Evolutionary conservation across 1,140 invertebrate species (phyloP), one percentile per base, ranked within the genome.

Genomic region (Helicoverpa armigera): DNA sequence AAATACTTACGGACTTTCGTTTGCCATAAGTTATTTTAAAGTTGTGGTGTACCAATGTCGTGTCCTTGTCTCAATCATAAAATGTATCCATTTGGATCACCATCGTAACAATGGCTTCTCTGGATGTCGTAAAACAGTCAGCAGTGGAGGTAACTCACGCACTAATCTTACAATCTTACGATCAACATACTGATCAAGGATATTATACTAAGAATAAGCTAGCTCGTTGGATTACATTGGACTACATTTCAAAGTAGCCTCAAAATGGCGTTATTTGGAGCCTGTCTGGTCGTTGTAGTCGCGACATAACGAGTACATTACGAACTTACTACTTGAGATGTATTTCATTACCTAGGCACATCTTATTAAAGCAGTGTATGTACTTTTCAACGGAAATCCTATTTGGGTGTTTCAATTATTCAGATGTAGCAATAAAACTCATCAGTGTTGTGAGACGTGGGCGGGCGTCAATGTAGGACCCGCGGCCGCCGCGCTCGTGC

Each of bases 341-440:
- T 35, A 5, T 35, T 35, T 5, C 35, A 2, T 35, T 35, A 35
- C 35, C 35, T 7, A 35, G 35, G 35, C 7, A 35, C 35, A 7
- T 67, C n/a, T 50, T n/a, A 54, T 70, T 70, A 53, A 53, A 23
- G 50, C 23, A 18, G 12, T 50, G 51, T 3, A 11, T 67, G 35
- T 69, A 23, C 18, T 35, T 60, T 9, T 51, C 16, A 29, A 53
- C 67, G 67, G 67, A 70, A 70, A 70, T 70, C 67, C 67, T 70
- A 14, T 54, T 69, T 69, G 50, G 48, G 18, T 23, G 67, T 23
- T 53, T 70, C 67, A 70, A 70, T 70, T 70, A 70, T 70, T 70
- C 50, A 70, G 67, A 50, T 31, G 18, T 53, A 14, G 67, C 67
- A 54, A 70, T 70, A 70, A 70, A 70, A 70, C 50, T 70, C 67